Evolutionary conservation across 2,113 vertebrate species (phyloP), one percentile per base, ranked within the genome.

Genomic region (Heliornis fulica): DNA sequence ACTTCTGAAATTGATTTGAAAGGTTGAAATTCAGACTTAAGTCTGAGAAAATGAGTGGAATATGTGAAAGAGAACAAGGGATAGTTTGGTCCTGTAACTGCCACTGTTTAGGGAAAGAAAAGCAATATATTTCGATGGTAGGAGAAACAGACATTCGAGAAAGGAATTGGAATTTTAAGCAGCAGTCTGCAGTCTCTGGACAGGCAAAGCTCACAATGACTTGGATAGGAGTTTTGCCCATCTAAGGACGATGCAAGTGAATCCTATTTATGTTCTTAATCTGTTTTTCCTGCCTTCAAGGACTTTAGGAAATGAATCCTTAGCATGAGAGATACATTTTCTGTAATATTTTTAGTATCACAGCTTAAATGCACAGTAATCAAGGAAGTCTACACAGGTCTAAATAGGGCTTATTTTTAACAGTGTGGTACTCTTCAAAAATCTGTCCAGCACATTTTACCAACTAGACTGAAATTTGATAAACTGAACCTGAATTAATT

Each of bases 261-360:
- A 88, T 97, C 93, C 90, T 95, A 28, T 81, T 93, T 91, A 60
- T 77, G 28, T 78, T 93, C 88, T 63, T 96, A 94, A 95, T 93
- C 82, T 93, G 54, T 77, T 90, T 83, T 93, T 93, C 38, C 25
- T 88, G 90, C 88, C 92, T 96, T 69, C 45, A 41, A 93, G 84
- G 89, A 91, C 71, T 93, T 89, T 13, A 93, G 63, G 65, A 94
- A 95, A 87, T 89, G 53, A 95, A 87, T 96, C 74, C 56, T 63
- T 86, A 74, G 45, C 72, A 75, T 60, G 75, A 32, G 56, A 93
- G 82, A 81, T 17, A 83, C 56, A 81, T 80, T 95, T 96, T 92
- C 71, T 70, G 28, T 70, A 83, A 75, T 89, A 90, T 94, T 92
- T 80, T 90, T 64, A 75, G 83, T 34, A 59, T 79, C 38, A 63